Percentiles rank a stretch among this genome's conserved stretches.
Evolutionary conservation across 2,888 invertebrate species (phyloP).

Genomic region (Cryptus armator): DNA sequence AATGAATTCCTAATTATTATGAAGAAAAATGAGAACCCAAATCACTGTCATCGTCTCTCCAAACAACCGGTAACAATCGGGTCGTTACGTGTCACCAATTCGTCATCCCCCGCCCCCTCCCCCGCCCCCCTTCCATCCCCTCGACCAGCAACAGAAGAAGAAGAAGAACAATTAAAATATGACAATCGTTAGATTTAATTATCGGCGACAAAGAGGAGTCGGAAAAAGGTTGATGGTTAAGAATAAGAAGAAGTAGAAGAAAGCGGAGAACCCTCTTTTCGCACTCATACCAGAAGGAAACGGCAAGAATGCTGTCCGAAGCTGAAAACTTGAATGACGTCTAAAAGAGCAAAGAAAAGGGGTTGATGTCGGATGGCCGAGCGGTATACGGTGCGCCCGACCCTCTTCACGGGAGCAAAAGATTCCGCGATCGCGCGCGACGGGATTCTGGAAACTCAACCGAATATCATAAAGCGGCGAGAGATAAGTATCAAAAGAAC

Average conservation of each 20-base stretch:
- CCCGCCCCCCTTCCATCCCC: not conserved
- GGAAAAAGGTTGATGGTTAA: slow-evolving; percentile 53
- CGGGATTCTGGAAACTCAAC: slow-evolving; percentile 55
- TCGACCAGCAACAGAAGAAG: slow-evolving; percentile 48
- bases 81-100: slow-evolving; percentile 55
- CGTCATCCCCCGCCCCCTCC: slow-evolving; percentile 10
- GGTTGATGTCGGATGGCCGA: slow-evolving; percentile 65
- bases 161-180: slow-evolving; percentile 84
- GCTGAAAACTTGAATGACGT: slow-evolving; percentile 83
- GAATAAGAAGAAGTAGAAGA: slow-evolving; percentile 13
- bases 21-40: slow-evolving; percentile 20
- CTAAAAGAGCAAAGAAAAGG: slow-evolving; percentile 80
- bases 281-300: slow-evolving; percentile 36
- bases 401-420: slow-evolving; percentile 35
- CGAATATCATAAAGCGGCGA: slow-evolving; percentile 76
- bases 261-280: slow-evolving; percentile 48
- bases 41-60: slow-evolving; percentile 66
- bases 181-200: slow-evolving; percentile 85
- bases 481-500: slow-evolving; percentile 76
- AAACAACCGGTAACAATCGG: slow-evolving; percentile 69
- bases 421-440: slow-evolving; percentile 40
- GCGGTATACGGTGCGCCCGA: slow-evolving; percentile 27
- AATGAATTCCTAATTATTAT: slow-evolving; percentile 4
- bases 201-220: slow-evolving; percentile 79
- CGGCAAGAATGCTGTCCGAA: slow-evolving; percentile 79